Evolutionary conservation across 2,113 vertebrate species (phyloP).

Genomic region (Dipodomys stephensi): DNA sequence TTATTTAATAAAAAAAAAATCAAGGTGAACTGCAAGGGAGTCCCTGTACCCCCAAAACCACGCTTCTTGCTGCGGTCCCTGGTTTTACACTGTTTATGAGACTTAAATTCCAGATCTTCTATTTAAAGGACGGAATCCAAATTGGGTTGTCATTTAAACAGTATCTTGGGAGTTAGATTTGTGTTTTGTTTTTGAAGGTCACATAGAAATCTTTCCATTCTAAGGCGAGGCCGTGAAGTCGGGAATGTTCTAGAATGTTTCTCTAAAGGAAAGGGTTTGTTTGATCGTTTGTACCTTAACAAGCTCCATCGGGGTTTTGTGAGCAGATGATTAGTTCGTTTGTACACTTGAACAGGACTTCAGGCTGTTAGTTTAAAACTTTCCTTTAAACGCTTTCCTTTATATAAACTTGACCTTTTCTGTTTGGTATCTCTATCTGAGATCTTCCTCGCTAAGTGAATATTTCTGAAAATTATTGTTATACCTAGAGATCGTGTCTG

Average conservation of each 20-base stretch:
- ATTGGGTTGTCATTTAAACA: slow-evolving; percentile 62
- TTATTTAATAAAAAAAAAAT: neutral
- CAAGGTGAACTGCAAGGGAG: neutral
- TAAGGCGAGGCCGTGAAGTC: slow-evolving; percentile 17
- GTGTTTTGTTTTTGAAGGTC: slow-evolving; percentile 53
- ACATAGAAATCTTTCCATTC: slow-evolving; percentile 69
- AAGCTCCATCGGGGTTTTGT: slow-evolving; percentile 28
- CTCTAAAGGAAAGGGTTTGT: slow-evolving; percentile 47
- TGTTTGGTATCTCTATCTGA: slow-evolving; percentile 53
- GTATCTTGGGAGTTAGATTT: slow-evolving; percentile 53
- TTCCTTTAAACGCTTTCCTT: slow-evolving; percentile 50
- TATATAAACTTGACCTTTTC: slow-evolving; percentile 41
- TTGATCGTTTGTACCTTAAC: slow-evolving; percentile 45
- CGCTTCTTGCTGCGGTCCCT: slow-evolving; percentile 44
- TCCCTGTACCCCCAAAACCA: neutral
- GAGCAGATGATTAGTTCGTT: neutral
- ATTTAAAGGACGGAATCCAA: slow-evolving; percentile 65
- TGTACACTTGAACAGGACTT: slow-evolving; percentile 22
- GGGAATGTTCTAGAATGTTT: slow-evolving; percentile 63
- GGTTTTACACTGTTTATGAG: slow-evolving; percentile 58
- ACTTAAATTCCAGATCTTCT: slow-evolving; percentile 70
- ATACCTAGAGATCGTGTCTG: neutral
- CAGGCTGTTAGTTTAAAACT: slow-evolving; percentile 50
- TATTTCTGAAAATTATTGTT: slow-evolving; percentile 30
- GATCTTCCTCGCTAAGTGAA: slow-evolving; percentile 50